phyloP scores from a whole-genome alignment of 2,797 vertebrate species.

The Malacoraja senta region DNA sequence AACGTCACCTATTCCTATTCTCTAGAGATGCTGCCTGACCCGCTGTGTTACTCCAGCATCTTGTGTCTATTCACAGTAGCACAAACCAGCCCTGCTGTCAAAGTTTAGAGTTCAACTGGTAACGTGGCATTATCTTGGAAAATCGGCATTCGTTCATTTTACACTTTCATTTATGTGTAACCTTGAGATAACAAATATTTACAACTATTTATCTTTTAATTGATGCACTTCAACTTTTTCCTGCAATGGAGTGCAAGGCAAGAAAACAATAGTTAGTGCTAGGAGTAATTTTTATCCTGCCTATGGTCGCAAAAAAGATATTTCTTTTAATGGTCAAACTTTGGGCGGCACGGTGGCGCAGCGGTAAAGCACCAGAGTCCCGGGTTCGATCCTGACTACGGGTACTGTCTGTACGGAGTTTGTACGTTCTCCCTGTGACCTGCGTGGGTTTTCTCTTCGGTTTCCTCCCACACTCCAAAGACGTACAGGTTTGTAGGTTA shows the following conservation, averaged over 20 bases:
- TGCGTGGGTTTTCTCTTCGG: no score
- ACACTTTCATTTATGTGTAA: neutral
- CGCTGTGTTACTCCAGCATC: no score
- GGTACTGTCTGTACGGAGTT: no score
- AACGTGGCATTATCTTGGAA: neutral
- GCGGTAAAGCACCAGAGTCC: no score
- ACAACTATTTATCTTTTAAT: constrained; percentile 19
- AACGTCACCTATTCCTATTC: no score
- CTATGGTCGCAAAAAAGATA: neutral
- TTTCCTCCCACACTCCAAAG: no score
- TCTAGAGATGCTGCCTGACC: no score
- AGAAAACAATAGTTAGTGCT: neutral
- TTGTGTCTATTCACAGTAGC: neutral
- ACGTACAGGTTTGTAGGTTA: no score
- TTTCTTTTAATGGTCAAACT: neutral
- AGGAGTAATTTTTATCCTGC: neutral
- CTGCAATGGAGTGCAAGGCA: neutral
- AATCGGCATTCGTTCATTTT: neutral
- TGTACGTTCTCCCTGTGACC: no score
- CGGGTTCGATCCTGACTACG: no score
- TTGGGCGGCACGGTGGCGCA: no score
- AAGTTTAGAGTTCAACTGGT: neutral
- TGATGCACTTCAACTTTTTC: neutral
- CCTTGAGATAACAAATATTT: constrained; percentile 17
- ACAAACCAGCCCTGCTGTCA: neutral